Conservation (phyloP, 2,113 vertebrate species). For the Mobula birostris region DNA sequence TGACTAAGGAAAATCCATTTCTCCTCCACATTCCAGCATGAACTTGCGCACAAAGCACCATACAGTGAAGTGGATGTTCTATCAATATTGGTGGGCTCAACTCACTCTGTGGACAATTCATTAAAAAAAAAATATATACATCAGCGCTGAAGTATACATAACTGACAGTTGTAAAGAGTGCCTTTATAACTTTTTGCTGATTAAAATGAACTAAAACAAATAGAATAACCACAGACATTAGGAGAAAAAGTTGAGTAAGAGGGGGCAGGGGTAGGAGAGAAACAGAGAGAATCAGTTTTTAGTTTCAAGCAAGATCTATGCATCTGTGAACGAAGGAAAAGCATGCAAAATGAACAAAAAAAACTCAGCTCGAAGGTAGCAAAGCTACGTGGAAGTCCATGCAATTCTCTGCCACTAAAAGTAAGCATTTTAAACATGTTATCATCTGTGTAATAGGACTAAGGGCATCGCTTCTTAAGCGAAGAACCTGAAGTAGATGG, state of each 20-base stretch:
- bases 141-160: background rate
- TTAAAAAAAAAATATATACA: background rate
- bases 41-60: conserved; percentile 92
- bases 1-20: conserved; percentile 93
- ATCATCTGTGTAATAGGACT: too few relatives aligned
- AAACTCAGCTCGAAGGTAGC: too few relatives aligned
- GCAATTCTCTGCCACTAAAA: too few relatives aligned
- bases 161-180: background rate
- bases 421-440: too few relatives aligned
- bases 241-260: conserved; percentile 40
- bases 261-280: too few relatives aligned
- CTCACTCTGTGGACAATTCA: conserved; percentile 66
- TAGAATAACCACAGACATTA: background rate
- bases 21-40: conserved; percentile 98
- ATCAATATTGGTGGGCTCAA: conserved; percentile 90
- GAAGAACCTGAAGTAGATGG: too few relatives aligned
- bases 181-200: background rate
- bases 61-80: conserved; percentile 86
- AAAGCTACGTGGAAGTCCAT: too few relatives aligned
- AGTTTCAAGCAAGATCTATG: too few relatives aligned
- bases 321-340: too few relatives aligned
- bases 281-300: too few relatives aligned
- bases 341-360: too few relatives aligned
- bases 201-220: background rate
- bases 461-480: too few relatives aligned